phyloP scores from a whole-genome alignment of 2,113 vertebrate species.

The Neodontobutis hainanensis region DNA sequence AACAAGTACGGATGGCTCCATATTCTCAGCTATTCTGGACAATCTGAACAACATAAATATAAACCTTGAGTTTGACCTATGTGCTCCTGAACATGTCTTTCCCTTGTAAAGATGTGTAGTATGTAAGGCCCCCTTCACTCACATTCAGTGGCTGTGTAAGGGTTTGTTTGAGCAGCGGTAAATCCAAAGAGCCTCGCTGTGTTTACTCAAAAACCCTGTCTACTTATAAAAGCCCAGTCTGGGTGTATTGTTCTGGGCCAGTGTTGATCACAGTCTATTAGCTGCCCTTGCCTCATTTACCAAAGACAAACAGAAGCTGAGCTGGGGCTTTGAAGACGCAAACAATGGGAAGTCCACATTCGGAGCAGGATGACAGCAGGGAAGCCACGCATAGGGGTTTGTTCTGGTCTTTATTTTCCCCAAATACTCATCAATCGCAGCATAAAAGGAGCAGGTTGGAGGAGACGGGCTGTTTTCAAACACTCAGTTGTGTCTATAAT shows the following conservation, averaged over 20 bases:
- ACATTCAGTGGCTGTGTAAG: constrained; percentile 29
- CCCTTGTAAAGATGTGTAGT: neutral
- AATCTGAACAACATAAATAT: no score
- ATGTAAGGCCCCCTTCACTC: constrained; percentile 4
- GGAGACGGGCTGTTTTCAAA: constrained; percentile 8
- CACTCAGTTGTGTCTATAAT: neutral
- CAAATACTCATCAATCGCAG: constrained; percentile 41
- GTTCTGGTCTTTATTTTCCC: constrained; percentile 36
- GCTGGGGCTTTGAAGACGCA: constrained; percentile 45
- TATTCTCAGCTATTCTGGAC: no score
- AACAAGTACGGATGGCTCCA: no score
- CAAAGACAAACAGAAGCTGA: constrained; percentile 64
- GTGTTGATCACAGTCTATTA: constrained; percentile 58
- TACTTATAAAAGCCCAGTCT: constrained; percentile 51
- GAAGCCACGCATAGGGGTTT: constrained; percentile 16
- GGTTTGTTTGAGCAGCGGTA: constrained; percentile 40
- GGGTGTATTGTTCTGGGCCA: constrained; percentile 34
- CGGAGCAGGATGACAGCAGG: constrained; percentile 21
- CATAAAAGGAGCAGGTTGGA: constrained; percentile 28
- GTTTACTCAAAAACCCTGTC: constrained; percentile 50
- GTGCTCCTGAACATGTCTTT: neutral
- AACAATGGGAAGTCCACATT: constrained; percentile 54
- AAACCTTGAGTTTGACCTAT: no score
- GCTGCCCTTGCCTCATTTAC: constrained; percentile 59
- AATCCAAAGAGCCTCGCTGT: constrained; percentile 28